These are phyloP conservation scores for Rallus crepitans DNA, from an alignment of 2,797 vertebrate species.

Conservation along the genomic window DNA sequence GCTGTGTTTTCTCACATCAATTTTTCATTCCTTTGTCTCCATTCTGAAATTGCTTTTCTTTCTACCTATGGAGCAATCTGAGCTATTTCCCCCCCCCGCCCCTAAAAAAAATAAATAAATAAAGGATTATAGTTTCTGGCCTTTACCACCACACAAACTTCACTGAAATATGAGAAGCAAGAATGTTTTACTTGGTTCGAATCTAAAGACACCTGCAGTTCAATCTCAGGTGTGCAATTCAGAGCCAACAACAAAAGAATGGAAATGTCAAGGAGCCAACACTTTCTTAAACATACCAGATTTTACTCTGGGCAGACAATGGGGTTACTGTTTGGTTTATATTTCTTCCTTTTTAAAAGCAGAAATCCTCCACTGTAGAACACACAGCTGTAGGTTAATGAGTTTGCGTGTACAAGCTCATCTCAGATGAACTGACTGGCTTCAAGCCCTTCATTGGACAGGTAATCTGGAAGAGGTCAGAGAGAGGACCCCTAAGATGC, in stretches of 20 bases:
- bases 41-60: neutral
- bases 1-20: neutral
- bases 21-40: neutral
- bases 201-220: constrained; percentile 21
- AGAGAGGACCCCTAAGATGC: neutral
- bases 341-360: neutral
- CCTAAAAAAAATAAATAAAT: neutral
- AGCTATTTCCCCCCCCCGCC: neutral
- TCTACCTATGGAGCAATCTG: neutral
- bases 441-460: neutral
- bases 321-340: neutral
- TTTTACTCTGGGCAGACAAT: neutral
- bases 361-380: neutral
- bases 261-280: neutral
- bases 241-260: neutral
- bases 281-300: neutral
- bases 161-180: constrained; percentile 21
- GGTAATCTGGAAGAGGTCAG: neutral
- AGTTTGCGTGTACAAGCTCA: neutral
- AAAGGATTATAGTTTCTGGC: neutral
- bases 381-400: neutral
- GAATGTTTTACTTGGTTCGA: neutral
- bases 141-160: neutral
- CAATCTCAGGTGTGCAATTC: neutral
- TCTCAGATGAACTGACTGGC: neutral